Evolutionary conservation across 2,888 invertebrate genomes (phyloP).

Genomic region (Cordilura impudica): DNA sequence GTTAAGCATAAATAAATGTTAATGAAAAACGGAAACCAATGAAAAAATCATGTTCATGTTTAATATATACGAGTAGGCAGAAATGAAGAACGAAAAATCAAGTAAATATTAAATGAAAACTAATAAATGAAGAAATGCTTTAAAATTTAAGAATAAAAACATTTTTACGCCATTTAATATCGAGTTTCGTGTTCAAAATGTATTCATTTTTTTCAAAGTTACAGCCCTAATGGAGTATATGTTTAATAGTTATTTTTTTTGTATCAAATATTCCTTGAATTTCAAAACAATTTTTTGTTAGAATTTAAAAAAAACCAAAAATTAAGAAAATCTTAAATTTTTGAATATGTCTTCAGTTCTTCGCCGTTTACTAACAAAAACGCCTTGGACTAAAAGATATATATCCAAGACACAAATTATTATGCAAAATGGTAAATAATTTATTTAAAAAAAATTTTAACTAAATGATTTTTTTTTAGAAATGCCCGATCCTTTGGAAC

Average conservation of each 20-base stretch:
- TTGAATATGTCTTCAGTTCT: conserved; percentile 22
- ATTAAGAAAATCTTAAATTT: neutral
- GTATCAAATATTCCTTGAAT: conserved; percentile 9
- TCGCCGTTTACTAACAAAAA: neutral
- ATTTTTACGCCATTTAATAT: neutral
- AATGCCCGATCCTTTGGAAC: conserved; percentile 92
- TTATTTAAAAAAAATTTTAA: neutral
- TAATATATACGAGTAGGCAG: neutral
- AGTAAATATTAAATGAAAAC: conserved; percentile 9
- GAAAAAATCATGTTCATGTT: neutral
- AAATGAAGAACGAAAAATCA: neutral
- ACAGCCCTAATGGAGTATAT: too few relatives aligned
- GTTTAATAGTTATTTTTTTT: neutral
- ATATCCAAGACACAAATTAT: neutral
- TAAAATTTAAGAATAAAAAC: neutral
- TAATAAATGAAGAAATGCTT: neutral
- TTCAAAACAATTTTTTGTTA: neutral
- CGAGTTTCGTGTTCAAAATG: neutral
- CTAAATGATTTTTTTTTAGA: conserved; percentile 76
- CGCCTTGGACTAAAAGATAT: neutral
- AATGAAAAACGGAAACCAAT: conserved; percentile 6
- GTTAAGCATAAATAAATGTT: conserved; percentile 44
- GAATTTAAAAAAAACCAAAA: neutral
- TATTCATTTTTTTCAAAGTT: neutral
- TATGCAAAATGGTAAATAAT: conserved; percentile 14